Evolutionary conservation across 30 jellyfish, hydroid and myxozoan species (phyloP), one percentile per base, ranked within the genome.

Genomic region (Turritopsis dohrnii): DNA sequence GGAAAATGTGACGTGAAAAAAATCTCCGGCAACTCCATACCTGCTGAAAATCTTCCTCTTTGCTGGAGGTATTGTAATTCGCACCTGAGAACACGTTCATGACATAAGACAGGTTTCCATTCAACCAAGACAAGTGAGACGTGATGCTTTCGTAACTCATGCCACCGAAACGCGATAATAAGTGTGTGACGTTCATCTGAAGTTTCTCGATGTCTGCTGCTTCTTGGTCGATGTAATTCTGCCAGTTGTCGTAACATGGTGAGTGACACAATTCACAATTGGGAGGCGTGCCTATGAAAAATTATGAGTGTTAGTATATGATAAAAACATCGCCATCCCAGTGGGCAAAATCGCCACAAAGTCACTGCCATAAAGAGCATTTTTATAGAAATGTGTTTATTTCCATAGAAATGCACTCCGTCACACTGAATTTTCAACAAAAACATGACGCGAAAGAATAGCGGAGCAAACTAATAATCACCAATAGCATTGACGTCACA

Each of bases 221-320:
- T 80, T 93, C 98, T 74, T 72, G 84, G 8, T 90, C 87, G 24
- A 93, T 88, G 90, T 86, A 93, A 76, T 73, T 69, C 22, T 93
- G 89, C 98, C 98, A 93, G 89, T 93, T 93, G 85, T 88, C 96
- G 83, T 86, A 93, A 76, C 98, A 93, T 7, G 94, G 96, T 69
- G 95, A 93, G 30, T 69, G 89, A 77, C 98, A 93, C 54, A 88
- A 84, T 30, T 77, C 96, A 85, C 98, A 93, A 75, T 85, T 52
- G 17, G 98, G 98, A 7, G 98, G 98, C 18, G 96, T 88, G 22
- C 97, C 97, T 91, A 60, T 16, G 66, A 54, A 16, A 54, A 17
- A 41, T 41, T 5, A 5, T 41, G n/a, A 3, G 60, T 41, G 60
- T 41, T 41, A 41, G 13, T 3, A 3, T 29, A 29, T 1, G 1